phyloP scores from a whole-genome alignment of 2,797 vertebrate species.

The Myotis vivesi region DNA sequence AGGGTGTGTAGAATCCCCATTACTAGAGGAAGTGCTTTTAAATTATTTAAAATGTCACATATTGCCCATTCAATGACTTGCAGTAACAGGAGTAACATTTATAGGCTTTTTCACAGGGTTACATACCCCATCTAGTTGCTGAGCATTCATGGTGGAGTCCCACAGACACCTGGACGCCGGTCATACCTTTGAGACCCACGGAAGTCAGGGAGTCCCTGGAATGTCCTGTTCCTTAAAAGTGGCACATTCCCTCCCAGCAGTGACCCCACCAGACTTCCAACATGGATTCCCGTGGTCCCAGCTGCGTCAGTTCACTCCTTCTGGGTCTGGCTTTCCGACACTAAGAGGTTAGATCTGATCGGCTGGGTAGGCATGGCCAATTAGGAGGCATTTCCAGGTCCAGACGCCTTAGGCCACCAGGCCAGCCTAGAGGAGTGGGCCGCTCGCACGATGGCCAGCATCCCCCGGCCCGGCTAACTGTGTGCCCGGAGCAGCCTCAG shows the following conservation, averaged over 20 bases:
- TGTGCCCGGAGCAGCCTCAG: not conserved
- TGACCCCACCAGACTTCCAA: not conserved
- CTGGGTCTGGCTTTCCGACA: not conserved
- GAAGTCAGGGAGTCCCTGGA: not conserved
- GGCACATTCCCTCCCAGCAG: not conserved
- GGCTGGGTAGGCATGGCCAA: not conserved
- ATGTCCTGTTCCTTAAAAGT: not conserved
- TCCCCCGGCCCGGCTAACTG: not conserved
- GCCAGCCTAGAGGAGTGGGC: not conserved
- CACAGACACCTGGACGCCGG: not conserved
- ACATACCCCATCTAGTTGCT: not conserved
- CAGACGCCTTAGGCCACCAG: not conserved
- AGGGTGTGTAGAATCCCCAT: not conserved
- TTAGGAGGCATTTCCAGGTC: not conserved
- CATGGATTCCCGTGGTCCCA: not conserved
- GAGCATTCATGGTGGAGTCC: not conserved
- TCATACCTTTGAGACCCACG: not conserved
- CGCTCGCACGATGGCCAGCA: too few species aligned
- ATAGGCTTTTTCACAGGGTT: not conserved
- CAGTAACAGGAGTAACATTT: not conserved
- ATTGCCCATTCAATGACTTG: not conserved
- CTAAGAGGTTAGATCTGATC: not conserved
- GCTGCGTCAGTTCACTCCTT: not conserved
- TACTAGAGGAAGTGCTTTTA: not conserved
- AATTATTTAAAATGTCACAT: conserved; percentile 7